Percentiles rank a stretch among this genome's conserved stretches.
Conservation (phyloP, 2,113 vertebrate species). For the Phylloscopus trochilus region DNA sequence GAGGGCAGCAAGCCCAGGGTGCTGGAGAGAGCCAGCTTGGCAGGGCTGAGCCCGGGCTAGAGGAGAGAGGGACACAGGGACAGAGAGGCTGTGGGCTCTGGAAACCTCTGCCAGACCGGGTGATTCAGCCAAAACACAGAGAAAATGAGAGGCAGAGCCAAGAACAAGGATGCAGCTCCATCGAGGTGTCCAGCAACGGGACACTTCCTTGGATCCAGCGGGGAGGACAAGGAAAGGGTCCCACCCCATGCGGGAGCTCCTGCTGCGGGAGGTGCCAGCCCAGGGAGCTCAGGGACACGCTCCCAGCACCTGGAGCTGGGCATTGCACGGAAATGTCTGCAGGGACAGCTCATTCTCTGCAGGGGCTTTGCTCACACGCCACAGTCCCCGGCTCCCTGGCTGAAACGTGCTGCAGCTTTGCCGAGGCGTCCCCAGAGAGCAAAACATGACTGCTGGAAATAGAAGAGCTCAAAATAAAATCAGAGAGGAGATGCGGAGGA, state of each 20-base stretch:
- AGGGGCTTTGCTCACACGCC: not conserved
- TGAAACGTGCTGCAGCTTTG: not conserved
- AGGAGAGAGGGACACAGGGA: not conserved
- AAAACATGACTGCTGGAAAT: not conserved
- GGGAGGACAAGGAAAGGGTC: not conserved
- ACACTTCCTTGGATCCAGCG: not conserved
- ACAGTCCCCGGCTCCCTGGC: not conserved
- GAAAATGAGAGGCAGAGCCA: not conserved
- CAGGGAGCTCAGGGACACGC: not conserved
- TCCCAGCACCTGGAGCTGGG: rapidly evolving
- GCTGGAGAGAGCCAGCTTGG: not conserved
- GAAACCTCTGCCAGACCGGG: not conserved
- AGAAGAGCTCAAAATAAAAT: not conserved
- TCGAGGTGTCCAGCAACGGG: not conserved
- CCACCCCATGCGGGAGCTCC: rapidly evolving
- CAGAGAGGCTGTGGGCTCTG: not conserved
- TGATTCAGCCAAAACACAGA: slow-evolving; percentile 10
- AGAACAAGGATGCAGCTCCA: not conserved
- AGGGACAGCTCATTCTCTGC: not conserved
- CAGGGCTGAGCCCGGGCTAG: not conserved
- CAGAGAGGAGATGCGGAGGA: not conserved
- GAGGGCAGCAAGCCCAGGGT: not conserved
- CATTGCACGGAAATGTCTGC: not conserved
- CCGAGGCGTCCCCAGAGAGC: not conserved
- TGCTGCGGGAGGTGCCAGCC: not conserved